Conservation (phyloP, 2,113 vertebrate species). For the Rhabdornis inornatus region DNA sequence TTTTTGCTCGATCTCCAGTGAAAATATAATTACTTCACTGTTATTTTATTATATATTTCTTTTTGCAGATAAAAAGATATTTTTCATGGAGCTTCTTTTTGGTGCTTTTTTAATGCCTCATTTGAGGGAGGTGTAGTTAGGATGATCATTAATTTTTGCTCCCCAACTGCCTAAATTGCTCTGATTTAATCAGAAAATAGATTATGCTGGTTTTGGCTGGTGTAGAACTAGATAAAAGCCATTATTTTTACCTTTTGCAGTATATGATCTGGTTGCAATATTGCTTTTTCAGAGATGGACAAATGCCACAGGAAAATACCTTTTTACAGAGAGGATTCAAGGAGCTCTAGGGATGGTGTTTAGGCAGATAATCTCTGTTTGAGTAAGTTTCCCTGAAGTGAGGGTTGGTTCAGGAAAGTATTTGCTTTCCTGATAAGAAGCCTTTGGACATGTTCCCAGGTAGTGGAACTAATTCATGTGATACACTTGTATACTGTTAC, state of each 20-base stretch:
- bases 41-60: background rate
- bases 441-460: constrained; percentile 13
- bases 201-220: background rate
- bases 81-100: background rate
- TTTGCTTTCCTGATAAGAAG: background rate
- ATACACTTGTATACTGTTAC: background rate
- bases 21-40: background rate
- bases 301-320: background rate
- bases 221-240: background rate
- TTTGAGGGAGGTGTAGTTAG: background rate
- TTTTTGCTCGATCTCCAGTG: background rate
- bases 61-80: background rate
- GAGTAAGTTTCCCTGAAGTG: background rate
- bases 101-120: background rate
- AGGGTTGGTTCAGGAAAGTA: background rate
- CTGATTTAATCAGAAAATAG: background rate
- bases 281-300: background rate
- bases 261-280: background rate
- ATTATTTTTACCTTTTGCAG: background rate
- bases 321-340: background rate
- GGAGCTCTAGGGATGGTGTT: background rate
- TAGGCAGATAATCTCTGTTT: background rate
- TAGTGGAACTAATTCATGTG: background rate
- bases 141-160: background rate
- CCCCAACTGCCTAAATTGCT: background rate